These are phyloP conservation scores for Drosophila pseudoobscura DNA, from an alignment of 1,140 invertebrate genomes.

Conservation along the genomic window DNA sequence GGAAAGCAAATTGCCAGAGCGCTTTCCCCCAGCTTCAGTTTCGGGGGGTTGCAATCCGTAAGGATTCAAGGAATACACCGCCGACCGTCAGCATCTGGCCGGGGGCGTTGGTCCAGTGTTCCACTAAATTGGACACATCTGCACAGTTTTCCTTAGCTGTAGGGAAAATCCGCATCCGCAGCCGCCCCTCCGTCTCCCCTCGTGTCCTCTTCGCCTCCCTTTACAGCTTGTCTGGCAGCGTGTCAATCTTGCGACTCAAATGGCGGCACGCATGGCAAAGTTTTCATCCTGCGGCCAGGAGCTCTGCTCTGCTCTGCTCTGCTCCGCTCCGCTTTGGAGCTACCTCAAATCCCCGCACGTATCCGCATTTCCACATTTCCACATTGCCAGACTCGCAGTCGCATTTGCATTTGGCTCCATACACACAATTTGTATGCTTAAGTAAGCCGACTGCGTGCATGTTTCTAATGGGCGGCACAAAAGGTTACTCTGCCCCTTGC, in stretches of 20 bases:
- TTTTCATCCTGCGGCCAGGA: constrained; percentile 44
- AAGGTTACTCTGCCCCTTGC: constrained; percentile 55
- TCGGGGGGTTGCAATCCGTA: constrained; percentile 27
- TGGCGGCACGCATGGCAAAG: constrained; percentile 77
- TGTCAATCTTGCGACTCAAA: constrained; percentile 79
- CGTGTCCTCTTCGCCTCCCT: neutral
- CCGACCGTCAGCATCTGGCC: constrained; percentile 40
- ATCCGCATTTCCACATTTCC: constrained; percentile 67
- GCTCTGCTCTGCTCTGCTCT: constrained; percentile 4
- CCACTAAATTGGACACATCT: constrained; percentile 81
- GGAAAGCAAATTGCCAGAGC: constrained; percentile 8
- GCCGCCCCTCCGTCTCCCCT: no score
- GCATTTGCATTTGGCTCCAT: constrained; percentile 47
- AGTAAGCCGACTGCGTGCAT: constrained; percentile 79
- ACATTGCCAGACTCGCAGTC: constrained; percentile 18
- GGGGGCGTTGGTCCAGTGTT: constrained; percentile 55
- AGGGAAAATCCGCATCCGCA: neutral
- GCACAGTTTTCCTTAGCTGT: constrained; percentile 55
- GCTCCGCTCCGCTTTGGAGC: constrained; percentile 9
- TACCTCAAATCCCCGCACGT: constrained; percentile 73
- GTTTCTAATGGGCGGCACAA: constrained; percentile 81
- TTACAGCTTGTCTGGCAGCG: constrained; percentile 62
- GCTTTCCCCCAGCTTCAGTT: constrained; percentile 7
- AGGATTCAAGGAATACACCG: constrained; percentile 12
- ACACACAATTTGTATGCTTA: constrained; percentile 73